phyloP scores from a whole-genome alignment of 2,888 invertebrate genomes.

The Aphidius colemani region DNA sequence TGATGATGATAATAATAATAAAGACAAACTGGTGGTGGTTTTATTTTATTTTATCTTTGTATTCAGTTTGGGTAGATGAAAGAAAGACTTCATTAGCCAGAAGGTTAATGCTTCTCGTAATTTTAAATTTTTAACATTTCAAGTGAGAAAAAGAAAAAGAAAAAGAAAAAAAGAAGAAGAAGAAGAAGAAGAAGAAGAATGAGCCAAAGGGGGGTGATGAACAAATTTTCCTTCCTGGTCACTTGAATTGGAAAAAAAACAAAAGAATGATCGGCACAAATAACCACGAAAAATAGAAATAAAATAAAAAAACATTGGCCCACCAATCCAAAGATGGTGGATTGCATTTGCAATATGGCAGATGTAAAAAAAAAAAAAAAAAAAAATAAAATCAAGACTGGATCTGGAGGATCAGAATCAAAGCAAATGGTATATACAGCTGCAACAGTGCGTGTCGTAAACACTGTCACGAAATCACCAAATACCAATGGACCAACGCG shows the following conservation, averaged over 20 bases:
- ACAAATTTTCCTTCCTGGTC: no score
- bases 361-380: constrained; percentile 44
- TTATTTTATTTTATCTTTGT: neutral
- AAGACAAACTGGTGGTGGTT: no score
- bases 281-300: no score
- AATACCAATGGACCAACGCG: constrained; percentile 25
- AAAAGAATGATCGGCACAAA: no score
- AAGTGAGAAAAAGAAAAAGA: constrained; percentile 20
- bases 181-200: constrained; percentile 3
- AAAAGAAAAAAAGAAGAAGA: constrained; percentile 4
- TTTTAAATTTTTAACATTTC: constrained; percentile 38
- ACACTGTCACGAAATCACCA: constrained; percentile 40
- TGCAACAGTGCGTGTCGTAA: constrained; percentile 40
- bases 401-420: constrained; percentile 33
- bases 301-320: constrained; percentile 1
- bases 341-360: constrained; percentile 29
- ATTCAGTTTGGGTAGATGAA: constrained; percentile 37
- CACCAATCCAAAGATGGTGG: neutral
- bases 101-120: constrained; percentile 47
- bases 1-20: no score
- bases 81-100: constrained; percentile 50
- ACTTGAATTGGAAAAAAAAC: no score
- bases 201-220: neutral
- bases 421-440: no score
- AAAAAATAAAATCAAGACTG: constrained; percentile 44